Conservation (phyloP, 37 sponge, comb jelly and placozoan genomes). For the Hexactinellida sp. region DNA sequence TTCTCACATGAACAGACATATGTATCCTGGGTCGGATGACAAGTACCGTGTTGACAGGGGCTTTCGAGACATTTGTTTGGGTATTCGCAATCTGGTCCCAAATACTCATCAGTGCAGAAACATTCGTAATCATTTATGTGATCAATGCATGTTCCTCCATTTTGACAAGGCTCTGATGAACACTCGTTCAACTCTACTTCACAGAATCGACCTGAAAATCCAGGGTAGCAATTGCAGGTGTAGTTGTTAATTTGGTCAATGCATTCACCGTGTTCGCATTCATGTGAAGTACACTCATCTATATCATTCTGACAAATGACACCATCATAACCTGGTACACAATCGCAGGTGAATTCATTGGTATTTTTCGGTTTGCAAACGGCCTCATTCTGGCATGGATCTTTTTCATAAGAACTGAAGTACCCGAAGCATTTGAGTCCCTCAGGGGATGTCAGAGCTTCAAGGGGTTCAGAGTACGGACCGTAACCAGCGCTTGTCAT, state of each 20-base stretch:
- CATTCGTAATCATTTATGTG: constrained; percentile 15
- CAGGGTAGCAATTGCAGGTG: background rate
- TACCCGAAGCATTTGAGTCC: constrained; percentile 8
- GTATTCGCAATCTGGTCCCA: constrained; percentile 15
- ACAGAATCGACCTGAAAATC: background rate
- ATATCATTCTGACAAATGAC: background rate
- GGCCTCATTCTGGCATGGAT: background rate
- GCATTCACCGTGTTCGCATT: background rate
- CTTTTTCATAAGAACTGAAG: constrained; percentile 2
- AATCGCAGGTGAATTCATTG: background rate
- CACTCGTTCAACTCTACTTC: background rate
- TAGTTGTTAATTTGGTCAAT: background rate
- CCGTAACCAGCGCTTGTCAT: constrained; percentile 9
- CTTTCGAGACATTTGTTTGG: constrained; percentile 10
- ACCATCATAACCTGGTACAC: background rate
- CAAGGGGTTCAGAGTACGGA: background rate
- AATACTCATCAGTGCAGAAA: background rate
- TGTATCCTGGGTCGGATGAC: background rate
- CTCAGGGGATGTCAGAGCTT: background rate
- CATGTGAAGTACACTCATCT: background rate
- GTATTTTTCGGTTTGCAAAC: background rate
- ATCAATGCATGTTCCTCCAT: constrained; percentile 27
- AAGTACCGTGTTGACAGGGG: constrained; percentile 23
- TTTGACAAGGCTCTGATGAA: constrained; percentile 18
- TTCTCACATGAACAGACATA: constrained; percentile 17